phyloP scores from a whole-genome alignment of 2,797 vertebrate species.

The Miichthys miiuy region DNA sequence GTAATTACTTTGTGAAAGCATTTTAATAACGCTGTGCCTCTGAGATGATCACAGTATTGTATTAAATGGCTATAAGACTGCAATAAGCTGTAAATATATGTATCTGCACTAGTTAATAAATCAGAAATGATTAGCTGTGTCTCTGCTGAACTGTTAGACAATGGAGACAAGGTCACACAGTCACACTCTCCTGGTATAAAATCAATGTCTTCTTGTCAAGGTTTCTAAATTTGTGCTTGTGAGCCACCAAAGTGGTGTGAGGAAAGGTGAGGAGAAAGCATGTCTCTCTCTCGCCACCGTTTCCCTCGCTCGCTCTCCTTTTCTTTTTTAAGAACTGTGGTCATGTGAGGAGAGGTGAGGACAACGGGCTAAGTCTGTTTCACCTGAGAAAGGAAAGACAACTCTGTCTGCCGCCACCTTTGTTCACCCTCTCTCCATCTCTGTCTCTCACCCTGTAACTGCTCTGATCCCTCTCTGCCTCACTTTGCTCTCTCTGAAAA shows the following conservation, averaged over 20 bases:
- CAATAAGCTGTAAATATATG: not conserved
- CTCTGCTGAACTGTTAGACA: not conserved
- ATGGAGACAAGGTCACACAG: constrained; percentile 21
- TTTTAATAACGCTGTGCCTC: not conserved
- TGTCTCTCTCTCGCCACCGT: constrained; percentile 10
- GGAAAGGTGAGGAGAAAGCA: constrained; percentile 56
- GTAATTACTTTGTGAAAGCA: not conserved
- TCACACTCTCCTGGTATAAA: constrained; percentile 33
- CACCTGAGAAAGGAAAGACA: constrained; percentile 53
- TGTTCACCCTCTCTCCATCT: constrained; percentile 13
- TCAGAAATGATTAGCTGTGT: not conserved
- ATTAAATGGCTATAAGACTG: not conserved
- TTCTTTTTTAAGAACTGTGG: constrained; percentile 51
- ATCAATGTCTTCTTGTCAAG: constrained; percentile 60
- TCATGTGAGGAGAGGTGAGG: constrained; percentile 63
- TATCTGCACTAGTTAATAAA: not conserved
- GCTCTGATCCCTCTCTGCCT: not conserved
- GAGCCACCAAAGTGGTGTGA: constrained; percentile 27
- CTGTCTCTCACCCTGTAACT: constrained; percentile 11
- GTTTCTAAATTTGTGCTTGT: constrained; percentile 70
- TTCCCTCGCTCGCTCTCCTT: not conserved
- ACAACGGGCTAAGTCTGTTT: constrained; percentile 48
- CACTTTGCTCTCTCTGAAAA: not conserved
- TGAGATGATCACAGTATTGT: not conserved
- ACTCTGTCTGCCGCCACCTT: constrained; percentile 25